These are phyloP conservation scores for Drosophila miranda DNA, from an alignment of 1,140 invertebrate genomes.

Conservation along the genomic window DNA sequence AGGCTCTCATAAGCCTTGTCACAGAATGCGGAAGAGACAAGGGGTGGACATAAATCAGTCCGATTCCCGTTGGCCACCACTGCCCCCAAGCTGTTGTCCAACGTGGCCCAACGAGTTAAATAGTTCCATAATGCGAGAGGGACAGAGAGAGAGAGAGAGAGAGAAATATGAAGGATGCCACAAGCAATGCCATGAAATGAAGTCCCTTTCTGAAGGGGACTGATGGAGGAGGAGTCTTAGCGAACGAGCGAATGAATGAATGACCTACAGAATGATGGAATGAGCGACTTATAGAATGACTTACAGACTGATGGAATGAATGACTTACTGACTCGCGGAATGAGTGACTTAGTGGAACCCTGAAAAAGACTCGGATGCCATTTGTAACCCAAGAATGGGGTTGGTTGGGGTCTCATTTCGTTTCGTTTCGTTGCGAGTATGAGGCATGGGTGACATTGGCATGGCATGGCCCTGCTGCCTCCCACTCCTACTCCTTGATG, in stretches of 20 bases:
- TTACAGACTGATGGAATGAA: conserved; percentile 1
- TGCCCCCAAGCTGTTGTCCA: too few relatives aligned
- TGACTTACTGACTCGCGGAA: conserved; percentile 13
- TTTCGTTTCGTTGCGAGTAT: conserved; percentile 2
- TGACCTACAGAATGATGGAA: conserved; percentile 7
- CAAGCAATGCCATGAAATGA: conserved; percentile 48
- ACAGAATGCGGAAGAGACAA: too few relatives aligned
- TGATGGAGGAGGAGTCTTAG: too few relatives aligned
- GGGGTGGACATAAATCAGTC: too few relatives aligned
- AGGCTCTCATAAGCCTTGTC: too few relatives aligned
- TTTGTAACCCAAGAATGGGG: conserved; percentile 33
- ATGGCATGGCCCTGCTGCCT: not conserved
- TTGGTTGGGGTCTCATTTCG: too few relatives aligned
- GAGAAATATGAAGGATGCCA: conserved; percentile 59
- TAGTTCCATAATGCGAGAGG: conserved; percentile 36
- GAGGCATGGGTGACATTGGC: conserved; percentile 2
- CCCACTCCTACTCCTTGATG: conserved; percentile 32
- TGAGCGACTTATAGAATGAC: conserved; percentile 15
- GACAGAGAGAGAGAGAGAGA: not conserved
- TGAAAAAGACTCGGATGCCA: conserved; percentile 53
- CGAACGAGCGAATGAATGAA: conserved; percentile 1
- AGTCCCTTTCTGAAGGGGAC: conserved; percentile 12
- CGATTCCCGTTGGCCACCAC: too few relatives aligned
- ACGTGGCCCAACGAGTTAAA: conserved; percentile 31
- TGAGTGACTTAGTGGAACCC: conserved; percentile 52